Percentiles rank a stretch among this genome's conserved stretches.
Conservation (phyloP, 2,797 vertebrate genomes). For the Channallabes apus region DNA sequence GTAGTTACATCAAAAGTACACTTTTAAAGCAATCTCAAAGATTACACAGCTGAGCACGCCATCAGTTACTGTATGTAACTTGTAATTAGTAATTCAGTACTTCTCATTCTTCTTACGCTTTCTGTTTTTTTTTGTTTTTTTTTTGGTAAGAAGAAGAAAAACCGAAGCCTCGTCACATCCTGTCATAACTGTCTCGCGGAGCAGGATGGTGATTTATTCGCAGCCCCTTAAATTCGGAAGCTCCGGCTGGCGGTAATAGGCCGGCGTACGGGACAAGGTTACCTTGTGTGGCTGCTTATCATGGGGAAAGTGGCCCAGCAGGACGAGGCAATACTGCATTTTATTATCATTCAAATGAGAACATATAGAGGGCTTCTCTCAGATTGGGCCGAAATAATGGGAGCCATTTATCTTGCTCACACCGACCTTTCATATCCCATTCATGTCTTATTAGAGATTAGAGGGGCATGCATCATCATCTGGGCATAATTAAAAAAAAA, state of each 20-base stretch:
- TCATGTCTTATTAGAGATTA: slow-evolving; percentile 85
- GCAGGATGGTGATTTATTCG: slow-evolving; percentile 62
- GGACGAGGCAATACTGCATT: slow-evolving; percentile 84
- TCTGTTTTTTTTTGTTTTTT: not conserved
- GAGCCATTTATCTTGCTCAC: slow-evolving; percentile 83
- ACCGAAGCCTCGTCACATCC: slow-evolving; percentile 39
- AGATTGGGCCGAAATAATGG: slow-evolving; percentile 83
- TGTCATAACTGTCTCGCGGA: slow-evolving; percentile 52
- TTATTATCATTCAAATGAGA: slow-evolving; percentile 90
- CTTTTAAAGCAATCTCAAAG: slow-evolving; percentile 4
- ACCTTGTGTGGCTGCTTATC: slow-evolving; percentile 81
- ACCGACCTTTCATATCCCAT: slow-evolving; percentile 83
- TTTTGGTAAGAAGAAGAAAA: not conserved
- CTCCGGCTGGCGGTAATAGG: slow-evolving; percentile 64
- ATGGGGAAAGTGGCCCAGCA: slow-evolving; percentile 72
- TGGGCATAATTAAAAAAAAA: slow-evolving; percentile 80
- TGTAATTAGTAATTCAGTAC: slow-evolving; percentile 2
- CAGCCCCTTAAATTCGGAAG: slow-evolving; percentile 67
- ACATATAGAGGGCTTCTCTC: slow-evolving; percentile 83
- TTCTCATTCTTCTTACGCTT: not conserved
- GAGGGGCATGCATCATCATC: slow-evolving; percentile 81
- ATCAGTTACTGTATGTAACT: slow-evolving; percentile 12
- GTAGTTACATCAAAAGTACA: slow-evolving; percentile 2
- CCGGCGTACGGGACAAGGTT: slow-evolving; percentile 79
- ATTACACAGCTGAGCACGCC: not conserved